phyloP scores from a whole-genome alignment of 2,113 vertebrate genomes.

The Potamarius usumacintae region DNA sequence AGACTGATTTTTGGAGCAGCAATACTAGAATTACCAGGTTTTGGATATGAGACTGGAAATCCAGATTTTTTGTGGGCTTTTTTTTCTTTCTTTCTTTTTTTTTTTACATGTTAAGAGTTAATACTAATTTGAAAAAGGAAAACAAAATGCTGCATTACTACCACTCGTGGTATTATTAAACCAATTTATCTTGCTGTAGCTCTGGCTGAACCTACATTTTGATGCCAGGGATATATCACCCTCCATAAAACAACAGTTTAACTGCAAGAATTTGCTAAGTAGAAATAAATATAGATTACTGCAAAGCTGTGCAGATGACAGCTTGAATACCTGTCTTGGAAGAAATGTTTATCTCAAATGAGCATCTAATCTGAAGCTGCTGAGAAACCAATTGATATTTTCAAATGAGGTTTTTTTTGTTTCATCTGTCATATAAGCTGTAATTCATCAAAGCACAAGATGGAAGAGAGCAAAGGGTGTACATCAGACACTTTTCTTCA shows the following conservation, averaged over 20 bases:
- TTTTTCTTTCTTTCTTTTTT: neutral
- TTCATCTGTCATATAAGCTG: neutral
- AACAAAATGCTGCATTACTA: slow-evolving; percentile 12
- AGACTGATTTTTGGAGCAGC: neutral
- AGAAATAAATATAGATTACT: slow-evolving; percentile 37
- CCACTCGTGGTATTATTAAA: slow-evolving; percentile 52
- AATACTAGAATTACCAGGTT: neutral
- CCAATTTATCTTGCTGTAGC: slow-evolving; percentile 49
- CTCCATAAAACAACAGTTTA: slow-evolving; percentile 26
- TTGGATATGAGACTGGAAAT: neutral
- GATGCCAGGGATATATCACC: slow-evolving; percentile 36
- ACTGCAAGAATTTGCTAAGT: slow-evolving; percentile 26
- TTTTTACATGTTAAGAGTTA: slow-evolving; percentile 34
- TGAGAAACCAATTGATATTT: slow-evolving; percentile 29
- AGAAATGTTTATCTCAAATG: slow-evolving; percentile 21
- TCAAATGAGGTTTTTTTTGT: neutral
- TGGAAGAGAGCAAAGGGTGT: slow-evolving; percentile 4
- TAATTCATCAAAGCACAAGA: slow-evolving; percentile 45
- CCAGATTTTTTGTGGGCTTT: neutral
- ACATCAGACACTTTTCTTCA: slow-evolving; percentile 13
- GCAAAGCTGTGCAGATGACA: slow-evolving; percentile 20
- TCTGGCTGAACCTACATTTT: slow-evolving; percentile 20
- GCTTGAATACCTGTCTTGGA: slow-evolving; percentile 26
- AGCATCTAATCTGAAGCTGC: slow-evolving; percentile 29
- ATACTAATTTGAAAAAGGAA: slow-evolving; percentile 24